Conservation (phyloP, 2,797 vertebrate species). For the Ambastaia sidthimunki region DNA sequence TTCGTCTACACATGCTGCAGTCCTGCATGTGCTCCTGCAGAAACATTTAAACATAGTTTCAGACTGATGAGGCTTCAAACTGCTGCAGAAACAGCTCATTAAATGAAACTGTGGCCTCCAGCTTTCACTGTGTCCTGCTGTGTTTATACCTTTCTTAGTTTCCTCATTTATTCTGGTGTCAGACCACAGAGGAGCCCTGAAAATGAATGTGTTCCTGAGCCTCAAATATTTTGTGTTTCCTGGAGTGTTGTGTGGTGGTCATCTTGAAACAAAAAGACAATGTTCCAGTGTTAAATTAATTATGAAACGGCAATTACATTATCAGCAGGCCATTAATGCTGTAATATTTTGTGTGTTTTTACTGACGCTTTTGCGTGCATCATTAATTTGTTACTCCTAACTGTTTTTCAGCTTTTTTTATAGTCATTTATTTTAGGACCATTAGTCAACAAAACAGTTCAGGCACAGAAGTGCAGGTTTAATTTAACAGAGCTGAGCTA, state of each 20-base stretch:
- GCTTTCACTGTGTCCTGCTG: constrained; percentile 41
- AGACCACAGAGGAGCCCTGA: constrained; percentile 14
- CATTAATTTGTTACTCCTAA: neutral
- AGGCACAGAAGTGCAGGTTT: neutral
- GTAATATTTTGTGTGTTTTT: neutral
- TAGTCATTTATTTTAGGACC: neutral
- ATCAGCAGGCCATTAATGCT: too few species aligned
- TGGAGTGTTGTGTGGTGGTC: neutral
- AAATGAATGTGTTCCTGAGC: neutral
- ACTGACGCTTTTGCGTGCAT: neutral
- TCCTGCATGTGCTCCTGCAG: too few species aligned
- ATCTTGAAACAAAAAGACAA: too few species aligned
- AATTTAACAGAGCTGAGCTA: neutral
- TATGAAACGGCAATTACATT: too few species aligned
- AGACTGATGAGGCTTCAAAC: constrained; percentile 29
- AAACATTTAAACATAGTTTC: constrained; percentile 7
- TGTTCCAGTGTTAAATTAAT: too few species aligned
- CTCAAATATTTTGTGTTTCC: neutral
- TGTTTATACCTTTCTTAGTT: constrained; percentile 28
- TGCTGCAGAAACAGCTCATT: constrained; percentile 28
- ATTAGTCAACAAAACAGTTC: neutral
- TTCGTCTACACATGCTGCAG: neutral
- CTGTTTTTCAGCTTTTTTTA: neutral
- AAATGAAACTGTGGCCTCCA: constrained; percentile 41
- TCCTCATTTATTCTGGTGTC: constrained; percentile 41